Evolutionary conservation across 2,888 invertebrate genomes (phyloP).

Genomic region (Ormyrus thymus): DNA sequence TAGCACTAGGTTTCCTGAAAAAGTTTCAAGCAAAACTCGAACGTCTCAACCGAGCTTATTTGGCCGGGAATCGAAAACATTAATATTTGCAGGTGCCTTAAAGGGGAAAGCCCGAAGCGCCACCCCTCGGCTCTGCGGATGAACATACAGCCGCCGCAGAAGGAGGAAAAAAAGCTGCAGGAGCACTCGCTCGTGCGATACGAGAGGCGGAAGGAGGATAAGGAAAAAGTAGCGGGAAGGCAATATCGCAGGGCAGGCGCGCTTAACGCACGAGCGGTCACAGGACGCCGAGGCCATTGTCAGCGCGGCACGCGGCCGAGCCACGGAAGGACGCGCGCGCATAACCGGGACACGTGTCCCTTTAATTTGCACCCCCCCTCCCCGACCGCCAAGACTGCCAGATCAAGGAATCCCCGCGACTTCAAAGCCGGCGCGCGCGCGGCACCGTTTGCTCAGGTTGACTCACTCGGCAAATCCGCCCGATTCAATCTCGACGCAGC

Average conservation of each 20-base stretch:
- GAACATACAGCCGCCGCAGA: too few relatives aligned
- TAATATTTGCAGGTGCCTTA: too few relatives aligned
- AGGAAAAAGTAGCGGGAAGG: slow-evolving; percentile 56
- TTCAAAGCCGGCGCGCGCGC: slow-evolving; percentile 39
- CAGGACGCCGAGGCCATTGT: slow-evolving; percentile 54
- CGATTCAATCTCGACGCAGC: slow-evolving; percentile 39
- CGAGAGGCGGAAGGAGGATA: background rate
- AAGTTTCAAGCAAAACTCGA: too few relatives aligned
- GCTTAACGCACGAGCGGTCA: slow-evolving; percentile 67
- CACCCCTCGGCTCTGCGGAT: too few relatives aligned
- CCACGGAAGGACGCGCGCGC: slow-evolving; percentile 59
- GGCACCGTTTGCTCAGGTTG: slow-evolving; percentile 34
- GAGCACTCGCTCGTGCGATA: background rate
- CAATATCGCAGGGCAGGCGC: slow-evolving; percentile 59
- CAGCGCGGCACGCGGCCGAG: slow-evolving; percentile 58
- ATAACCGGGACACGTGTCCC: slow-evolving; percentile 65
- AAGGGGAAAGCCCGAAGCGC: too few relatives aligned
- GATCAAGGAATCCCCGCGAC: slow-evolving; percentile 56
- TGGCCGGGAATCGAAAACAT: too few relatives aligned
- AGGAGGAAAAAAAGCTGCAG: slow-evolving; percentile 28
- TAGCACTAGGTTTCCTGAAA: too few relatives aligned
- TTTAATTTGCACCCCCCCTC: slow-evolving; percentile 67
- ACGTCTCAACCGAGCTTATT: too few relatives aligned
- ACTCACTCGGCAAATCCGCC: slow-evolving; percentile 46
- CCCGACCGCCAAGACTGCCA: slow-evolving; percentile 53